Evolutionary conservation across 30 jellyfish, hydroid and myxozoan genomes (phyloP), one percentile per base, ranked within the genome.

Genomic region (Phacellophora camtschatica): DNA sequence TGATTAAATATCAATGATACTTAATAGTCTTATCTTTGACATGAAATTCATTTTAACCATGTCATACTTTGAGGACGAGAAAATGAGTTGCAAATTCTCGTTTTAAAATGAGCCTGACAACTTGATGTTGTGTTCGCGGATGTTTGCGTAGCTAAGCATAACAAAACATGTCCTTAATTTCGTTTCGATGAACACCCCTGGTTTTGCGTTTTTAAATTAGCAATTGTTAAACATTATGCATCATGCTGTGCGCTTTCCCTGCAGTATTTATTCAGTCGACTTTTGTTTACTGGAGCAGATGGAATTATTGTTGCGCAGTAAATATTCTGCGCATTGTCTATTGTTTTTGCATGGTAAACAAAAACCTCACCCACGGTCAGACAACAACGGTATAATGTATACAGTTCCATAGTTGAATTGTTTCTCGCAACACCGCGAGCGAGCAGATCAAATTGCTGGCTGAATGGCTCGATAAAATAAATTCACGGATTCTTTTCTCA

Each of bases 251-350:
- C 59, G 48, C 28, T 75, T 58, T 75, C 85, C 67, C 68, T 39
- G 56, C 35, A 27, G 51, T 75, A 75, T 75, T 75, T 75, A 75
- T 75, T 56, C 88, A 75, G 88, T 57, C 28, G 25, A 37, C 75
- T 69, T 84, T 84, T 84, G 95, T 84, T 84, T 84, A 84, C 88
- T 25, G 66, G 85, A 61, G 88, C 95, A 84, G 95, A 84, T 84
- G 95, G 95, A 71, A 73, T 84, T 84, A 84, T 71, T 59, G 72
- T 72, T 84, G 95, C 95, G 88, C 95, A 84, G 84, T 71, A 71
- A 48, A 62, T 45, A 51, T 29, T 53, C 84, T 70, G 95, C 88
- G 94, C 94, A 82, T 67, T 53, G 81, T 45, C 95, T 67, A 67
- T 84, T 71, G 85, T 84, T 80, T 59, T 84, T 56, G 80, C 86